A percentile compares a stretch with the other conserved stretches of the same genome.
These are phyloP conservation scores for Leistus spinibarbis DNA, from an alignment of 2,888 invertebrate genomes.

Conservation along the genomic window DNA sequence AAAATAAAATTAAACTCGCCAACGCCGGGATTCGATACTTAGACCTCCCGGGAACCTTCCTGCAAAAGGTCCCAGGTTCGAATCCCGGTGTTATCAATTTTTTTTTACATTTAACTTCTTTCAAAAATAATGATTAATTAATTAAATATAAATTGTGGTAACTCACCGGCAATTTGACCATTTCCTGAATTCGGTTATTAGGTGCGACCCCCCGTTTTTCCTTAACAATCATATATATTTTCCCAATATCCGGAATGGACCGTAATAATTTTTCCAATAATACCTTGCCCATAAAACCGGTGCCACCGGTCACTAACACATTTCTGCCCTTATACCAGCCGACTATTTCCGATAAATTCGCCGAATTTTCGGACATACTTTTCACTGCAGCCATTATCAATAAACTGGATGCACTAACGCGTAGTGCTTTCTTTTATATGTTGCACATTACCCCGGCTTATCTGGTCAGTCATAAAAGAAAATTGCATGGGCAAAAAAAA, in stretches of 20 bases:
- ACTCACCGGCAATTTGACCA: conserved; percentile 57
- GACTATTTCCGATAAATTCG: background rate
- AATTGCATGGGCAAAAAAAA: too few relatives aligned
- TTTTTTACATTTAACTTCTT: too few relatives aligned
- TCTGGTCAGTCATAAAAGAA: too few relatives aligned
- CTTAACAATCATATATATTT: conserved; percentile 71
- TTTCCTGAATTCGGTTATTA: conserved; percentile 62
- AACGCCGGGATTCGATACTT: too few relatives aligned
- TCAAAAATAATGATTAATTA: conserved; percentile 1
- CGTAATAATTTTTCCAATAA: conserved; percentile 75
- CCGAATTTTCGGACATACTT: too few relatives aligned
- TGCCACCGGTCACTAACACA: conserved; percentile 77
- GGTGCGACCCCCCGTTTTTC: conserved; percentile 70
- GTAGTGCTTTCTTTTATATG: background rate
- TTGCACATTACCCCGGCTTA: too few relatives aligned
- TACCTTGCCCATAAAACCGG: conserved; percentile 82
- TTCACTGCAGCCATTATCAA: background rate
- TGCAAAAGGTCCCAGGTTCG: too few relatives aligned
- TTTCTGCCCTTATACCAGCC: conserved; percentile 63
- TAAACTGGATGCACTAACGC: background rate
- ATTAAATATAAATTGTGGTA: background rate
- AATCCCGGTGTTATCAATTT: too few relatives aligned
- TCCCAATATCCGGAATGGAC: conserved; percentile 67
- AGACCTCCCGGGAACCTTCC: too few relatives aligned
- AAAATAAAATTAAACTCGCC: too few relatives aligned